phyloP scores from a whole-genome alignment of 2,888 invertebrate genomes.

The Lochmaea capreae region DNA sequence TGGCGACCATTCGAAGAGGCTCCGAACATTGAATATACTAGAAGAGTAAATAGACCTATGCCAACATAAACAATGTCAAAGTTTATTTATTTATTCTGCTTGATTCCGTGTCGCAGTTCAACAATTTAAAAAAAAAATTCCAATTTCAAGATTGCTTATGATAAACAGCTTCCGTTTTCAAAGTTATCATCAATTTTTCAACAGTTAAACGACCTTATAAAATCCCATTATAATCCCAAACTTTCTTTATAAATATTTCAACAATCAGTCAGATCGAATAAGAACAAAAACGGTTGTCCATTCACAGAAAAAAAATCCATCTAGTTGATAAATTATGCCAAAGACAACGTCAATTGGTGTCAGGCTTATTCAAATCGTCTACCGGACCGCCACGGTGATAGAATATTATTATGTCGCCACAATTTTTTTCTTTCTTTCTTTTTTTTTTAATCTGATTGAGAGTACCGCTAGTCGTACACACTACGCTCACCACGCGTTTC shows the following conservation, averaged over 20 bases:
- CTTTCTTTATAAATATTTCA: constrained; percentile 5
- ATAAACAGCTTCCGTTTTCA: too few species aligned
- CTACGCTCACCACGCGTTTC: background rate
- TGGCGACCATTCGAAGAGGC: too few species aligned
- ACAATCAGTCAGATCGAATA: background rate
- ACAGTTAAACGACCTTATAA: too few species aligned
- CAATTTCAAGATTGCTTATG: too few species aligned
- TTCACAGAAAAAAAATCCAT: background rate
- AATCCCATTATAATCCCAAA: background rate
- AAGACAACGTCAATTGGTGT: constrained; percentile 22
- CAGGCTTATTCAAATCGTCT: constrained; percentile 18
- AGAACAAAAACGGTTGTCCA: background rate
- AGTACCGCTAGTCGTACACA: constrained; percentile 15
- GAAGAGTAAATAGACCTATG: too few species aligned
- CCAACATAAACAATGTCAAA: too few species aligned
- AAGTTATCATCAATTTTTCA: too few species aligned
- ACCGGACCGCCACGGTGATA: constrained; percentile 14
- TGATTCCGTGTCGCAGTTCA: too few species aligned
- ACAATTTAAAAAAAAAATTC: too few species aligned
- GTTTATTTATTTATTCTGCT: too few species aligned
- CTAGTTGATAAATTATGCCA: constrained; percentile 27
- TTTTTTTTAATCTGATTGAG: constrained; percentile 21
- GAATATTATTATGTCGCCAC: constrained; percentile 27
- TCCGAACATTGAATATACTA: too few species aligned
- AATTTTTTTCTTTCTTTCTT: background rate